These are phyloP conservation scores for Eleutherodactylus coqui DNA, from an alignment of 2,797 vertebrate species.

Conservation along the genomic window DNA sequence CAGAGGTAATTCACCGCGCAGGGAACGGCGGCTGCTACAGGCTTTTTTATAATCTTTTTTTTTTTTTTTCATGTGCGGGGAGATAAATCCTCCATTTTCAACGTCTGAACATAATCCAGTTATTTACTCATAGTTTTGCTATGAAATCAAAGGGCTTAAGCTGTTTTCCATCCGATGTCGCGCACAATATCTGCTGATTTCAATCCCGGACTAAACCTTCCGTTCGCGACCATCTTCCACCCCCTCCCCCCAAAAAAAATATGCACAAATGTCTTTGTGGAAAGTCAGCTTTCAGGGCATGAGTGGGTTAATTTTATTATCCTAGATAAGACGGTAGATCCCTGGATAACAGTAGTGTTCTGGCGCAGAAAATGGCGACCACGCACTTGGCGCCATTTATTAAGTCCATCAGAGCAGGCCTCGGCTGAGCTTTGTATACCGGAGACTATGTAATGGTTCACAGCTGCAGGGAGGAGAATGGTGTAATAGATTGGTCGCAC, in stretches of 20 bases:
- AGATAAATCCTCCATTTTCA: conserved; percentile 59
- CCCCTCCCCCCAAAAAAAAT: neutral
- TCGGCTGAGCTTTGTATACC: neutral
- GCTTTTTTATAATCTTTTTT: conserved; percentile 59
- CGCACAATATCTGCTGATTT: conserved; percentile 21
- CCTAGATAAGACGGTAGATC: neutral
- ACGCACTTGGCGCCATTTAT: neutral
- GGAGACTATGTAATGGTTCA: neutral
- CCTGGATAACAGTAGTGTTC: neutral
- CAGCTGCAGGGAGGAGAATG: too few relatives aligned
- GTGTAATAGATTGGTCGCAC: too few relatives aligned
- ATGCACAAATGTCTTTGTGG: neutral
- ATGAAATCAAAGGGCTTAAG: conserved; percentile 60
- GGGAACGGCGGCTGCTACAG: conserved; percentile 68
- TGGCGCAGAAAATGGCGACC: neutral
- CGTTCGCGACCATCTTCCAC: neutral
- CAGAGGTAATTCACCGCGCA: conserved; percentile 63
- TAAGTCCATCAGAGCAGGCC: neutral
- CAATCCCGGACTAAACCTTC: neutral
- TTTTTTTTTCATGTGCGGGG: conserved; percentile 57
- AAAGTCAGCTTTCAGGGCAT: too few relatives aligned
- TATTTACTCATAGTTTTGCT: conserved; percentile 58
- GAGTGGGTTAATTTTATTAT: conserved; percentile 7
- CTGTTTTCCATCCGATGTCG: conserved; percentile 40
- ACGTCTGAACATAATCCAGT: conserved; percentile 61